Base-by-base conservation (phyloP, 1,140 invertebrate genomes). In the Lordiphosa clarofinis region DNA sequence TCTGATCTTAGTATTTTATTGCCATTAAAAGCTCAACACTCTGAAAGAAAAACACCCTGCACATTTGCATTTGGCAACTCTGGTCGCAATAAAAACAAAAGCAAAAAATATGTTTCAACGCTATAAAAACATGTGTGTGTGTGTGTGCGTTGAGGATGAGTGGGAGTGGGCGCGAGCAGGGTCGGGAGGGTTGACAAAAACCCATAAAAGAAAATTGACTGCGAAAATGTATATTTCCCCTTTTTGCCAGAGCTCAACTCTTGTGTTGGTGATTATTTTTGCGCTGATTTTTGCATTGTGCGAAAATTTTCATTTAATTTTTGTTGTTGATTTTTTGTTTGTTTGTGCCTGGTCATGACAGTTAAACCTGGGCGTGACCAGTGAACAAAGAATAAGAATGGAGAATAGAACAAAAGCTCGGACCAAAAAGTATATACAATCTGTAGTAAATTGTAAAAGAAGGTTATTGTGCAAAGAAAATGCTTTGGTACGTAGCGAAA, bases 141-240 rank as follows among this genome's bases (percentile, higher is more conserved):
- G 5, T 21, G 3, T n/a, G 24, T 24, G 21, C 3, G 21, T 3
- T 1, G 2, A n/a, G n/a, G n/a, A n/a, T 24, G 5, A 24, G 21
- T 2, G 4, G 2, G 21, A 24, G 1, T 24, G 21, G 21, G 35
- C 11, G 33, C n/a, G 39, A 15, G 15, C 15, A 28, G 48, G 60
- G 15, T 15, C 11, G 28, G n/a, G 3, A 24, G 56, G 52, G 43
- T 68, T 28, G 49, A 44, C 28, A 52, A 50, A 69, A 69, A 35
- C 64, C 53, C 57, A 82, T 84, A 73, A 84, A 82, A 84, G 78
- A 73, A 72, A 84, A 82, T 82, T 82, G 76, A 76, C 78, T 76
- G 68, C 61, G 66, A 74, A 74, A 69, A 73, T 70, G 40, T 50
- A 71, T 68, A 72, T 72, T 73, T 75, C 15, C 76, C 38, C 13